Evolutionary conservation across 2,888 invertebrate genomes (phyloP).

Genomic region (Doris montereyensis): DNA sequence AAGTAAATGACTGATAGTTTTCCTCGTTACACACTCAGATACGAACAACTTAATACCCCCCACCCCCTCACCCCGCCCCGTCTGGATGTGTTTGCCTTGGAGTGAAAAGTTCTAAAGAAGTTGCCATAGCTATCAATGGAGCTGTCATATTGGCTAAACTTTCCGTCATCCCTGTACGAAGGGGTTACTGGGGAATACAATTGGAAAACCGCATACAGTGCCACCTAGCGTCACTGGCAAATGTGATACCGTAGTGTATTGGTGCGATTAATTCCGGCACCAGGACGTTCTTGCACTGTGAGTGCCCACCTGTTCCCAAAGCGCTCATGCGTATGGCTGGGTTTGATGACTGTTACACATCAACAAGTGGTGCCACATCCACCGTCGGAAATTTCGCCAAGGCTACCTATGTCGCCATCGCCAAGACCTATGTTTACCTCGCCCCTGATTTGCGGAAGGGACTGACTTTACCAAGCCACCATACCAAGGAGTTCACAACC

Average conservation of each 20-base stretch:
- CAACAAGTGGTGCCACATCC: slow-evolving; percentile 95
- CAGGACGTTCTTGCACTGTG: slow-evolving; percentile 99
- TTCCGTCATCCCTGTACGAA: slow-evolving; percentile 97
- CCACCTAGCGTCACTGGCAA: slow-evolving; percentile 99
- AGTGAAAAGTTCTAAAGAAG: slow-evolving; percentile 99
- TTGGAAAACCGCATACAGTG: slow-evolving; percentile 98
- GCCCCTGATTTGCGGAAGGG: slow-evolving; percentile 99
- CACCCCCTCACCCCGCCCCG: too few relatives aligned
- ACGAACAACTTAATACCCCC: too few relatives aligned
- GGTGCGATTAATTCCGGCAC: slow-evolving; percentile 97
- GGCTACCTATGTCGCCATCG: slow-evolving; percentile 98
- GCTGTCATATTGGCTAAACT: slow-evolving; percentile 98
- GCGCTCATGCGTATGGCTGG: slow-evolving; percentile 99
- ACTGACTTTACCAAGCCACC: slow-evolving; percentile 93
- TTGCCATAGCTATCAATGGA: slow-evolving; percentile 98
- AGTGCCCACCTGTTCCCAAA: slow-evolving; percentile 99
- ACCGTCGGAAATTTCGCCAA: slow-evolving; percentile 99
- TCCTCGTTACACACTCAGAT: too few relatives aligned
- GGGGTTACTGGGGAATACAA: slow-evolving; percentile 99
- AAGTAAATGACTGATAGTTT: too few relatives aligned
- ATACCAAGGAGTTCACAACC: slow-evolving; percentile 95
- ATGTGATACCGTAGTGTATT: slow-evolving; percentile 98
- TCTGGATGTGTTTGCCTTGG: slow-evolving; percentile 99
- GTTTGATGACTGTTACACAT: slow-evolving; percentile 99
- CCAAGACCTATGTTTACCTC: slow-evolving; percentile 97